These are phyloP conservation scores for Hydrotaea cyrtoneurina DNA, from an alignment of 2,888 invertebrate genomes.

Conservation along the genomic window DNA sequence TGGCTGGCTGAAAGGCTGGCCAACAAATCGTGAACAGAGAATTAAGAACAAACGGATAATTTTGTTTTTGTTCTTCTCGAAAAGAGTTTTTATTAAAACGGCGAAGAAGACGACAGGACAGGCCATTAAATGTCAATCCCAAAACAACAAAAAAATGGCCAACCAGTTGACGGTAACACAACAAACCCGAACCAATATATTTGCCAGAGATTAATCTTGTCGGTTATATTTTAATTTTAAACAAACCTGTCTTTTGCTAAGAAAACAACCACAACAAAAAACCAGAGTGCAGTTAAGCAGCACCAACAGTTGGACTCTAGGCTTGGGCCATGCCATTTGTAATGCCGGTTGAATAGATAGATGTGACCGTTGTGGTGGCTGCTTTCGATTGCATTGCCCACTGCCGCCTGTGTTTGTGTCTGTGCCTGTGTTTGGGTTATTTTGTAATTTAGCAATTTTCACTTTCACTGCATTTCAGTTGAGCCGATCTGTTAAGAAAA, in stretches of 20 bases:
- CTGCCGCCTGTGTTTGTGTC: conserved; percentile 11
- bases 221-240: background rate
- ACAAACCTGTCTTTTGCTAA: conserved; percentile 10
- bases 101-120: background rate
- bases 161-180: background rate
- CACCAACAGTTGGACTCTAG: background rate
- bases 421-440: conserved; percentile 21
- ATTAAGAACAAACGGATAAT: conserved; percentile 12
- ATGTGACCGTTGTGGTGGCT: background rate
- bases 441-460: conserved; percentile 77
- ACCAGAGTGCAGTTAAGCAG: background rate
- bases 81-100: background rate
- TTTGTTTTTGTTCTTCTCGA: background rate
- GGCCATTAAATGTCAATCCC: conserved; percentile 3
- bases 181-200: background rate
- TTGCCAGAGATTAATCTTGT: background rate
- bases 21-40: conserved; percentile 1
- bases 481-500: conserved; percentile 42
- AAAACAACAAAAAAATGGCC: background rate
- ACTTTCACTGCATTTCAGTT: conserved; percentile 73
- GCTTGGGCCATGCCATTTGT: background rate
- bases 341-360: background rate
- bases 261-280: background rate
- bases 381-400: background rate
- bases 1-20: background rate